phyloP scores from a whole-genome alignment of 2,113 vertebrate genomes.

The Salvator merianae region DNA sequence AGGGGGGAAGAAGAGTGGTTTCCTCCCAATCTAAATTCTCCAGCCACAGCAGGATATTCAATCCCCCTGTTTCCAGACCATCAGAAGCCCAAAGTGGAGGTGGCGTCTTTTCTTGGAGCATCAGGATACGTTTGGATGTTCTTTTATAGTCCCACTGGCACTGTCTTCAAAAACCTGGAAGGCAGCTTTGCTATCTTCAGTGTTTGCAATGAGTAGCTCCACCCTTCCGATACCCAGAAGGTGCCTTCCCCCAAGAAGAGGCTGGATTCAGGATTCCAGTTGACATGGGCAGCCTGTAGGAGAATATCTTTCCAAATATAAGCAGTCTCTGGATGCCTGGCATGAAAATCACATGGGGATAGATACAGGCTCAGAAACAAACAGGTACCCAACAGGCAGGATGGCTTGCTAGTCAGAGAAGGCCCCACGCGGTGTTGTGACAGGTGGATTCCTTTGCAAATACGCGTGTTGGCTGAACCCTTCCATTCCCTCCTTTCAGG shows the following conservation, averaged over 20 bases:
- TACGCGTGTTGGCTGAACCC: not conserved
- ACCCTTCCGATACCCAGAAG: not conserved
- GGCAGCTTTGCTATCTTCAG: not conserved
- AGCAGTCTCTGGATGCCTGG: not conserved
- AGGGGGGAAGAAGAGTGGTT: no score
- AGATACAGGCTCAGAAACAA: constrained; percentile 15
- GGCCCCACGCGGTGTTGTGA: not conserved
- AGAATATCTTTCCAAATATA: not conserved
- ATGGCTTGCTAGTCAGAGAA: not conserved
- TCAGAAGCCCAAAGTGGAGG: no score
- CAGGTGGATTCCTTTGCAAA: not conserved
- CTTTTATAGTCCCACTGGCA: no score
- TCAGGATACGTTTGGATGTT: no score
- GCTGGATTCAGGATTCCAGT: no score
- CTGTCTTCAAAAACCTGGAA: no score
- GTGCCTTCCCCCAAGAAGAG: no score
- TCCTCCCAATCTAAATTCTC: no score
- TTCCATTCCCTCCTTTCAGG: not conserved
- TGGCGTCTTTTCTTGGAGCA: no score
- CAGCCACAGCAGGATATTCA: no score
- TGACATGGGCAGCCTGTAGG: not conserved
- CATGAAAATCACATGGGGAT: not conserved
- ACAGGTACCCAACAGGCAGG: not conserved
- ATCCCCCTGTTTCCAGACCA: no score
- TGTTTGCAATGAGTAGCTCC: not conserved